Evolutionary conservation across 2,113 vertebrate species (phyloP), one percentile per base, ranked within the genome.

Genomic region (Dolichallabes microphthalmus): DNA sequence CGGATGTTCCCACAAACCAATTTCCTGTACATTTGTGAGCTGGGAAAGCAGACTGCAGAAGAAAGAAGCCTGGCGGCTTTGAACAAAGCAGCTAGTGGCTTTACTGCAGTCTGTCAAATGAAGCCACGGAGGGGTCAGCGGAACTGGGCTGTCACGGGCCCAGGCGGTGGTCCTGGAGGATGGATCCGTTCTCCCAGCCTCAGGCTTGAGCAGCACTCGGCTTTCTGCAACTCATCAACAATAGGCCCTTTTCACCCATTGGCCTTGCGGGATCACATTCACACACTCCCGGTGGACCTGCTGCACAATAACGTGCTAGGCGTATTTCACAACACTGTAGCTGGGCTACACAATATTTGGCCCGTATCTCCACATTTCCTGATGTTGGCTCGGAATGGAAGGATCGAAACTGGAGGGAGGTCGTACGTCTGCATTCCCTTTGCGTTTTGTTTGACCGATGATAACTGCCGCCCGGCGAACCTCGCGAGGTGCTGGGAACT

Each of bases 271-370:
- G 77, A 86, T 73, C 63, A 63, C 79, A 76, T 87, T 87, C 79
- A 66, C 83, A 50, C 75, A 73, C 81, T 76, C 81, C 79, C 83
- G 63, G 83, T 88, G 86, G 86, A 74, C 60, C 71, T 9, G 69
- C 84, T 90, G 45, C 45, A 45, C 45, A 45, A 45, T 45, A 45
- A 84, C 86, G 81, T 61, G 32, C 64, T 52, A 58, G 82, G 30
- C 83, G 61, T 84, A 88, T 79, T 86, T 86, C 77, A 87, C 76
- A 84, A 87, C 66, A 82, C 82, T 83, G 85, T 88, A 63, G 85
- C 75, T 63, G 83, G 64, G 64, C 80, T 78, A 1, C 86, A 84
- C 82, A 88, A 84, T 84, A 82, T 90, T 90, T 88, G 82, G 82
- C 66, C 66, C 53, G 17, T 82, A 82, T 85, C 64, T 32, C 19